Conservation (phyloP, 2,113 vertebrate species). For the Pomatostomus ruficeps region DNA sequence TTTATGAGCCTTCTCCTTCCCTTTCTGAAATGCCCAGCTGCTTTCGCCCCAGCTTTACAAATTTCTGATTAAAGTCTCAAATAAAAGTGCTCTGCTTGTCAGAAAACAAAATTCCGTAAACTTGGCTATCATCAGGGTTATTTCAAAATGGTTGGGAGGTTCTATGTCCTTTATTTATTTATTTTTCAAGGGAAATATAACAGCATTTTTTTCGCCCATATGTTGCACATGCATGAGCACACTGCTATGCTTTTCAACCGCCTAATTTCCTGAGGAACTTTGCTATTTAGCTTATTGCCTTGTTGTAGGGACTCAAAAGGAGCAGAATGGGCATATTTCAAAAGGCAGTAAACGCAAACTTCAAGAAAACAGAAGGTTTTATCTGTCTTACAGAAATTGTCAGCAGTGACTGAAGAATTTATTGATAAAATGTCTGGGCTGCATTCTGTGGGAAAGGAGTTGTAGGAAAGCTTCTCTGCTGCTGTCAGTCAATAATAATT, state of each 20-base stretch:
- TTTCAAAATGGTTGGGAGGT: background rate
- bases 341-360: background rate
- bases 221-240: background rate
- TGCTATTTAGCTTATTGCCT: background rate
- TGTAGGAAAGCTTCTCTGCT: background rate
- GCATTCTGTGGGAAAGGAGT: background rate
- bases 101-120: background rate
- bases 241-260: background rate
- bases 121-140: background rate
- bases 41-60: background rate
- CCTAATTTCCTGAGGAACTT: background rate
- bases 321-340: background rate
- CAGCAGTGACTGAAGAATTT: background rate
- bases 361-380: background rate
- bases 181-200: background rate
- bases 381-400: background rate
- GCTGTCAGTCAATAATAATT: background rate
- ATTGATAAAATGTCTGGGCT: background rate
- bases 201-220: background rate
- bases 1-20: slow-evolving; percentile 21
- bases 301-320: background rate
- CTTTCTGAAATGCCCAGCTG: slow-evolving; percentile 5
- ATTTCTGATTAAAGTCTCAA: background rate
- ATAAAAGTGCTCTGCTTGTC: background rate
- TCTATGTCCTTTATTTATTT: background rate